Conservation (phyloP, 2,113 vertebrate genomes). For the Semnopithecus entellus region DNA sequence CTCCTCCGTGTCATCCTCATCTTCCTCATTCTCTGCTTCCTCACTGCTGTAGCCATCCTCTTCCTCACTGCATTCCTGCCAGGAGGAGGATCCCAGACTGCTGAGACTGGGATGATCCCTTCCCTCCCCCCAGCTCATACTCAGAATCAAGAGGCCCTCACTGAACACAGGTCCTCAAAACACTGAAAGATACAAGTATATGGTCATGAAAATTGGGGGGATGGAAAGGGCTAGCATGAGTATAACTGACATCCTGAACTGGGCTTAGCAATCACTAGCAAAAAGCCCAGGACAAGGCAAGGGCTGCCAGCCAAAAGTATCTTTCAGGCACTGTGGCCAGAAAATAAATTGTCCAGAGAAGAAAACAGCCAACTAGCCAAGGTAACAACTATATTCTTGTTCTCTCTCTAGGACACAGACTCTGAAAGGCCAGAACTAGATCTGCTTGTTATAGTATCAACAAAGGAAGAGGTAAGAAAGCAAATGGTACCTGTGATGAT, state of each 20-base stretch:
- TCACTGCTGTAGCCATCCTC: constrained; percentile 90
- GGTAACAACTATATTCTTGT: constrained; percentile 12
- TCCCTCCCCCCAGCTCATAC: neutral
- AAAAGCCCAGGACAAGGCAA: constrained; percentile 24
- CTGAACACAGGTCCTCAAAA: constrained; percentile 40
- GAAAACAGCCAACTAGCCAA: constrained; percentile 37
- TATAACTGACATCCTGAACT: constrained; percentile 29
- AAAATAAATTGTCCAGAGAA: constrained; percentile 39
- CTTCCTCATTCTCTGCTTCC: constrained; percentile 90
- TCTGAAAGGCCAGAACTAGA: constrained; percentile 49
- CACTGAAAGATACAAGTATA: constrained; percentile 22
- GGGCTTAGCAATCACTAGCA: neutral
- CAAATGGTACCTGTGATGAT: constrained; percentile 1
- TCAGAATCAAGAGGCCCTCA: constrained; percentile 49
- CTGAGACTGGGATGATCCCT: constrained; percentile 31
- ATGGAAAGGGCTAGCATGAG: neutral
- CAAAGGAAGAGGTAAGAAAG: constrained; percentile 46
- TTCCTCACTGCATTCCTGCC: constrained; percentile 94
- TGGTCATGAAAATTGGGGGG: neutral
- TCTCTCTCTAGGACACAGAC: constrained; percentile 52
- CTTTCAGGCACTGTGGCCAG: neutral
- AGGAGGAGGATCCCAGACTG: constrained; percentile 42
- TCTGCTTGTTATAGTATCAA: neutral
- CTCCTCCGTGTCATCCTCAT: constrained; percentile 90
- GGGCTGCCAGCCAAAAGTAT: neutral